Conservation (phyloP, 1,140 invertebrate species). For the Venustaconcha ellipsiformis region DNA sequence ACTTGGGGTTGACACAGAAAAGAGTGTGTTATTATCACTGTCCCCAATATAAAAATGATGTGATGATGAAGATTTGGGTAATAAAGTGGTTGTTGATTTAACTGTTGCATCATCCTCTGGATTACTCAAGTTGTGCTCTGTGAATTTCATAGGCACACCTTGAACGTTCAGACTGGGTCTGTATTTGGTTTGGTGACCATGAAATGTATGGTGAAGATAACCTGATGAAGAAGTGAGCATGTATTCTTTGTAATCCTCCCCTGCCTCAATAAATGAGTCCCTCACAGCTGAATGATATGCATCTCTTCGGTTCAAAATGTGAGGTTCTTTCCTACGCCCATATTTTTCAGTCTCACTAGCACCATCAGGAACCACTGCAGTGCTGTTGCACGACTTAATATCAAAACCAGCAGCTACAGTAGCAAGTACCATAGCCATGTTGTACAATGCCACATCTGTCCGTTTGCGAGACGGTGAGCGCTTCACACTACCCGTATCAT, state of each 20-base stretch:
- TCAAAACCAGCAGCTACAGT: constrained; percentile 91
- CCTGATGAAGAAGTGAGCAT: constrained; percentile 76
- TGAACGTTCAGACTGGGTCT: constrained; percentile 76
- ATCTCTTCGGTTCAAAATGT: constrained; percentile 63
- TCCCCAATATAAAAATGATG: constrained; percentile 46
- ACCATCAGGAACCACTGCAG: constrained; percentile 80
- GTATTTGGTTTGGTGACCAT: constrained; percentile 81
- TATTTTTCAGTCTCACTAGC: constrained; percentile 44
- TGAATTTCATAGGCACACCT: constrained; percentile 45
- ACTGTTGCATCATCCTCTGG: constrained; percentile 11
- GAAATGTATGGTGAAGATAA: constrained; percentile 90
- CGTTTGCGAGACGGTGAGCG: constrained; percentile 65
- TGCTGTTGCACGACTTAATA: constrained; percentile 85
- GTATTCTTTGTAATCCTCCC: constrained; percentile 57
- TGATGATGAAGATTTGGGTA: constrained; percentile 40
- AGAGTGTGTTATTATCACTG: constrained; percentile 50
- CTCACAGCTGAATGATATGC: constrained; percentile 68
- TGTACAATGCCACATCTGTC: constrained; percentile 87
- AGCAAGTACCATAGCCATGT: constrained; percentile 90
- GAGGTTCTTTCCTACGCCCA: constrained; percentile 50
- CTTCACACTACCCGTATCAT: constrained; percentile 37
- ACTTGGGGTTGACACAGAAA: constrained; percentile 32
- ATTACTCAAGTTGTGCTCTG: constrained; percentile 23
- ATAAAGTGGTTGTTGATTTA: constrained; percentile 42
- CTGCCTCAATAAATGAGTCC: constrained; percentile 65